These are phyloP conservation scores for Anguilla megastoma DNA, from an alignment of 2,797 vertebrate genomes.

Conservation along the genomic window DNA sequence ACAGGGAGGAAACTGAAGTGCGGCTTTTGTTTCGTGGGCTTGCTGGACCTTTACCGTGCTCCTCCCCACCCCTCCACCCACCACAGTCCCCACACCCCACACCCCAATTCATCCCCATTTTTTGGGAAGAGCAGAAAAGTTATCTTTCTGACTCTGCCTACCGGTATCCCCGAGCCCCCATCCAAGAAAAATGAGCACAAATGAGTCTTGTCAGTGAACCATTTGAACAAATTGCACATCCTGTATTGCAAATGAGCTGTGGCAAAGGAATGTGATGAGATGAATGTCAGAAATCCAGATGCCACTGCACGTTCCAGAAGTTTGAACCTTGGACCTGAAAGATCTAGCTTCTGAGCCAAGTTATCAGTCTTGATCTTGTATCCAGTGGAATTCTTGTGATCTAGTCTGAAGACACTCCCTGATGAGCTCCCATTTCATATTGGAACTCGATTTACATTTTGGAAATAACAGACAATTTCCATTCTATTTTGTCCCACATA, in stretches of 20 bases:
- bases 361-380: conserved; percentile 18
- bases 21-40: background rate
- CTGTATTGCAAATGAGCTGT: conserved; percentile 39
- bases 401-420: background rate
- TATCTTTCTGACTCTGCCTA: conserved; percentile 2
- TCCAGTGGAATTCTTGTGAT: conserved; percentile 24
- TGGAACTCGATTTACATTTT: conserved; percentile 3
- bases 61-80: background rate
- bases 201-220: conserved; percentile 16
- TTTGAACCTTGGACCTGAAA: conserved; percentile 16
- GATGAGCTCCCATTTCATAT: background rate
- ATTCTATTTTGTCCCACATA: background rate
- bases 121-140: background rate
- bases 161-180: background rate
- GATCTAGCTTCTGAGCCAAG: conserved; percentile 2
- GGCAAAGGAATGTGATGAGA: conserved; percentile 15
- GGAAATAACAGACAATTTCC: background rate
- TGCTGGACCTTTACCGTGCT: background rate
- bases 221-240: conserved; percentile 31
- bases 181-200: conserved; percentile 28
- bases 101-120: background rate
- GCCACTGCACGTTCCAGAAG: background rate
- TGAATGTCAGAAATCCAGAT: conserved; percentile 27
- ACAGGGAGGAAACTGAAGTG: background rate
- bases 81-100: background rate